These are phyloP conservation scores for Perdita meconis DNA, from an alignment of 2,888 invertebrate genomes.

Conservation along the genomic window DNA sequence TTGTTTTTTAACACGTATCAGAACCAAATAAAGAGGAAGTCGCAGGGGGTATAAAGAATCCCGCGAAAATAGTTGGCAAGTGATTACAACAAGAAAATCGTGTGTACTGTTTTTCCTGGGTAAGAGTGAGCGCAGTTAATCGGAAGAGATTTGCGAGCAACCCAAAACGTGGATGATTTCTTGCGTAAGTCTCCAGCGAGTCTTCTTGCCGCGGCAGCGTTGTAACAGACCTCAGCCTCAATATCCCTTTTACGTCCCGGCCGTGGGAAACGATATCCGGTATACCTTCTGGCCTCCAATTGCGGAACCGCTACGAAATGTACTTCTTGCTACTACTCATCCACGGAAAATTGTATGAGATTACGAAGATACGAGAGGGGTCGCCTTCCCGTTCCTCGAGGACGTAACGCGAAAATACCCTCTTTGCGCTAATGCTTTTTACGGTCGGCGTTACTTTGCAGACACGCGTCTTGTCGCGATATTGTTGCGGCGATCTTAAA, in stretches of 20 bases:
- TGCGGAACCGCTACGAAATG: conserved; percentile 39
- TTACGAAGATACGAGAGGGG: conserved; percentile 31
- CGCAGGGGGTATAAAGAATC: too few relatives aligned
- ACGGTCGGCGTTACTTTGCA: conserved; percentile 37
- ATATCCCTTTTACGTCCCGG: conserved; percentile 44
- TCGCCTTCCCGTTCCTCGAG: background rate
- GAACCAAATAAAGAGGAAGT: background rate
- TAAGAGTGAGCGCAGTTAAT: background rate
- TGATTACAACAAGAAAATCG: background rate
- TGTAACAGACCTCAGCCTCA: conserved; percentile 27
- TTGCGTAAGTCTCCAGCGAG: conserved; percentile 34
- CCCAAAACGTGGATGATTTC: conserved; percentile 51
- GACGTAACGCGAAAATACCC: conserved; percentile 36
- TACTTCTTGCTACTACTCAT: conserved; percentile 61
- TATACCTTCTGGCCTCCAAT: conserved; percentile 42
- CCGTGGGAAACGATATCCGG: conserved; percentile 36
- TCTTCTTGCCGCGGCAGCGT: conserved; percentile 37
- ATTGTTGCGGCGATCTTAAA: conserved; percentile 4
- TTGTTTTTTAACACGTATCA: too few relatives aligned
- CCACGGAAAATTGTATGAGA: conserved; percentile 59
- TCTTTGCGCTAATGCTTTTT: conserved; percentile 48
- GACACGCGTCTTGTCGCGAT: conserved; percentile 4
- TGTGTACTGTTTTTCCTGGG: background rate
- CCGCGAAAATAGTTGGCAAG: background rate
- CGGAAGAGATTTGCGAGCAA: conserved; percentile 10